These are phyloP conservation scores for Caenorhabditis sp. DNA, from an alignment of 2,888 invertebrate genomes.

Conservation along the genomic window DNA sequence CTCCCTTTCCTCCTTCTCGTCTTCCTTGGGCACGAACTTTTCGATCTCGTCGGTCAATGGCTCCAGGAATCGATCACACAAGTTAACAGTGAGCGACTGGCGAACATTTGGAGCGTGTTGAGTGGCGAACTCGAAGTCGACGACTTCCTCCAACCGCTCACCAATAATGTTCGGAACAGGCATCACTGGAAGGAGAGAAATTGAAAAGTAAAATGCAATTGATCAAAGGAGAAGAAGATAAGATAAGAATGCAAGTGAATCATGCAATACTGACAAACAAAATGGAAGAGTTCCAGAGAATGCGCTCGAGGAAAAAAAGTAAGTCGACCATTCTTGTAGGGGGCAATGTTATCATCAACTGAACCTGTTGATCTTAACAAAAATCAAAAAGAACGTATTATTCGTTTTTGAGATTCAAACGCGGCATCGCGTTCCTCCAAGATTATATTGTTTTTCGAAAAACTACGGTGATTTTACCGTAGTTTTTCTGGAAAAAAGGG, in stretches of 20 bases:
- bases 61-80: conserved; percentile 29
- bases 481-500: too few relatives aligned
- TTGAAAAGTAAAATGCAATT: not conserved
- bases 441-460: too few relatives aligned
- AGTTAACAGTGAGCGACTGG: conserved; percentile 4
- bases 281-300: too few relatives aligned
- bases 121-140: conserved; percentile 36
- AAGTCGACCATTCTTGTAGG: too few relatives aligned
- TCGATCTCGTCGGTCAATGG: conserved; percentile 18
- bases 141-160: conserved; percentile 33
- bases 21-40: not conserved
- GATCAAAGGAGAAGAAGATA: not conserved
- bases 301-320: too few relatives aligned
- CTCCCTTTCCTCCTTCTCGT: not conserved
- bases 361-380: too few relatives aligned
- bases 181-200: conserved; percentile 26
- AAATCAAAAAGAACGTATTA: too few relatives aligned
- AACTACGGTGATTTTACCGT: too few relatives aligned
- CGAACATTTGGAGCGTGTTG: conserved; percentile 4
- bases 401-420: too few relatives aligned
- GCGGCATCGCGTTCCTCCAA: too few relatives aligned
- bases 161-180: not conserved
- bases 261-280: not conserved
- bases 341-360: too few relatives aligned
- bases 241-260: too few relatives aligned